Evolutionary conservation across 1,140 invertebrate genomes (phyloP).

Genomic region (Vollenhovia emeryi): DNA sequence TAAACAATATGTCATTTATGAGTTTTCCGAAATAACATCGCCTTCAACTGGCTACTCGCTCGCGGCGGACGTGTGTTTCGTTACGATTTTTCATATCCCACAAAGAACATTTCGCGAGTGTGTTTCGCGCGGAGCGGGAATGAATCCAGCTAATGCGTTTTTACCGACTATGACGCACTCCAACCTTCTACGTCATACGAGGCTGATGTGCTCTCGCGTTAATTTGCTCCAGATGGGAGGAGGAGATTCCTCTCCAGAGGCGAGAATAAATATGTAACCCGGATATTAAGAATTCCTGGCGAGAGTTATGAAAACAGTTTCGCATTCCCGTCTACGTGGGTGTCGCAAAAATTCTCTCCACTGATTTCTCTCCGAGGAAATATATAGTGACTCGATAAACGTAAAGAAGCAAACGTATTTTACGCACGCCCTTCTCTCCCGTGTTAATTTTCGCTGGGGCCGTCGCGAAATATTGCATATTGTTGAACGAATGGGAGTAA

Average conservation of each 20-base stretch:
- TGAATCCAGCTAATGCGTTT: constrained; percentile 36
- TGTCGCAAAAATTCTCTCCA: not conserved
- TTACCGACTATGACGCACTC: constrained; percentile 20
- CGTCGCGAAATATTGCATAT: not conserved
- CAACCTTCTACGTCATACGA: not conserved
- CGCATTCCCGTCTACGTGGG: not conserved
- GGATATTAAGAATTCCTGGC: constrained; percentile 26
- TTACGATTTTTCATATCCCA: constrained; percentile 11
- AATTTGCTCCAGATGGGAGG: constrained; percentile 26
- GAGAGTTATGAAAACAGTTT: constrained; percentile 8
- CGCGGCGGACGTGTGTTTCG: not conserved
- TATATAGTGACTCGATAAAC: not conserved
- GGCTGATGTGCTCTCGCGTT: constrained; percentile 4
- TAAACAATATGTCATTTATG: constrained; percentile 10
- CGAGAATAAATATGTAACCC: constrained; percentile 1
- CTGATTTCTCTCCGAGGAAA: not conserved
- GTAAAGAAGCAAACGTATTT: not conserved
- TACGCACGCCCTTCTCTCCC: not conserved
- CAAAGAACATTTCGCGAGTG: constrained; percentile 18
- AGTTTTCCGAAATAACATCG: not conserved
- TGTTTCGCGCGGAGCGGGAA: not conserved
- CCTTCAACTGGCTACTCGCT: not conserved
- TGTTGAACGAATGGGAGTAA: not conserved
- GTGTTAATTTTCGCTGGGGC: not conserved
- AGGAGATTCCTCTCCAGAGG: constrained; percentile 7